Evolutionary conservation across 37 sponge, comb jelly and placozoan species (phyloP).

Genomic region (Beroe forskalii): DNA sequence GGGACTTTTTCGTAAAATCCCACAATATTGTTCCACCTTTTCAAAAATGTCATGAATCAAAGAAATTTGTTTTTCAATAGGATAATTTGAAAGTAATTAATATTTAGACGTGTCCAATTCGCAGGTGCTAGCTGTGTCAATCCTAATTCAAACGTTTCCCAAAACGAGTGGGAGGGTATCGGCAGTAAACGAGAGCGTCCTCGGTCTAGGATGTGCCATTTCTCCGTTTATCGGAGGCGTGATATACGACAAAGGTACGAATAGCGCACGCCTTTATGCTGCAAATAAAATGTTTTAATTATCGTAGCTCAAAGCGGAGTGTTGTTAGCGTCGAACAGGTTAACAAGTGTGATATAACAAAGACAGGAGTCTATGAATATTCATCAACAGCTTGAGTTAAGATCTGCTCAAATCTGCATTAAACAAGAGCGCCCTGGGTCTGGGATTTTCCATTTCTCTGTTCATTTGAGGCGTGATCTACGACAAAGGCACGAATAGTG

Average conservation of each 20-base stretch:
- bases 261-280: too few species aligned
- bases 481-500: conserved; percentile 11
- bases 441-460: not conserved
- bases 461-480: not conserved
- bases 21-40: too few species aligned
- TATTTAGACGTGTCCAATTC: not conserved
- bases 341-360: too few species aligned
- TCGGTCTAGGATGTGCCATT: conserved; percentile 4
- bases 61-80: too few species aligned
- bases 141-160: conserved; percentile 26
- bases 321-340: too few species aligned
- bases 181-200: conserved; percentile 49
- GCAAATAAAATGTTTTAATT: too few species aligned
- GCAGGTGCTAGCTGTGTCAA: conserved; percentile 37
- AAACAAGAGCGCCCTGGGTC: conserved; percentile 49
- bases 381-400: too few species aligned
- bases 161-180: conserved; percentile 36
- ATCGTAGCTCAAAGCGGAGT: too few species aligned
- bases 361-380: too few species aligned
- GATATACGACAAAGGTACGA: conserved; percentile 5
- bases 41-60: too few species aligned
- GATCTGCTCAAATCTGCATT: too few species aligned
- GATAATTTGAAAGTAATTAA: not conserved
- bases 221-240: conserved; percentile 27
- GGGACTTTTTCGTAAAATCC: too few species aligned